These are phyloP conservation scores for Auanema freiburgensis DNA, from an alignment of 2,888 invertebrate species.

Conservation along the genomic window DNA sequence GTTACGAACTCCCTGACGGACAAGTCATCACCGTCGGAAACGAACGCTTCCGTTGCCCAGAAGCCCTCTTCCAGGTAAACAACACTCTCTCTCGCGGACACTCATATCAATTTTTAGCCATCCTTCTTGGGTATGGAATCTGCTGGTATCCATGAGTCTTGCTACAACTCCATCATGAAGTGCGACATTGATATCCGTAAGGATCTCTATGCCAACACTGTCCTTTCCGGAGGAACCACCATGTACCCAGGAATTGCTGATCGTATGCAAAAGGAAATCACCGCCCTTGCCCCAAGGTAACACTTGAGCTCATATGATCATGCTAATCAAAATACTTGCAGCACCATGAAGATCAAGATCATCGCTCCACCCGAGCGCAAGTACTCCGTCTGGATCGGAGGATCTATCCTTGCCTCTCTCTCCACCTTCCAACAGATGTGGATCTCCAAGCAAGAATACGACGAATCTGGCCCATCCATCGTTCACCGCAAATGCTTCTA, in stretches of 20 bases:
- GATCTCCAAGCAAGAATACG: too few relatives aligned
- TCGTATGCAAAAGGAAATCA: too few relatives aligned
- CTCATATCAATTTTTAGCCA: constrained; percentile 19
- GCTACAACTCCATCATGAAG: constrained; percentile 92
- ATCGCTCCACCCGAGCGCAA: constrained; percentile 79
- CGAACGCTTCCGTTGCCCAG: constrained; percentile 85
- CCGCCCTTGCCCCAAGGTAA: too few relatives aligned
- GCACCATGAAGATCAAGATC: constrained; percentile 72
- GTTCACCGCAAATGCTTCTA: constrained; percentile 57
- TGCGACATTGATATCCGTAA: constrained; percentile 82
- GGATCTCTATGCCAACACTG: constrained; percentile 78
- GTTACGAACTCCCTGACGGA: too few relatives aligned
- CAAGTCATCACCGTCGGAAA: too few relatives aligned
- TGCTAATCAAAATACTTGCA: too few relatives aligned
- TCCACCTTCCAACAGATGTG: constrained; percentile 90
- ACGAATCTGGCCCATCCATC: too few relatives aligned
- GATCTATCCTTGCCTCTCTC: constrained; percentile 89
- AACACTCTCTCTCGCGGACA: too few relatives aligned
- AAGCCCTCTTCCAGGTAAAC: constrained; percentile 79
- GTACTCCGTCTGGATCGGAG: constrained; percentile 97
- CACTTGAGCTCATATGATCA: too few relatives aligned
- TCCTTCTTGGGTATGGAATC: constrained; percentile 74
- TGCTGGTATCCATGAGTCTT: constrained; percentile 60
- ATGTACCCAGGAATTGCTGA: too few relatives aligned
- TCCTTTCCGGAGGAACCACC: too few relatives aligned